Evolutionary conservation across 2,888 invertebrate species (phyloP), one percentile per base, ranked within the genome.

Genomic region (Lasioglossum leucozonium): DNA sequence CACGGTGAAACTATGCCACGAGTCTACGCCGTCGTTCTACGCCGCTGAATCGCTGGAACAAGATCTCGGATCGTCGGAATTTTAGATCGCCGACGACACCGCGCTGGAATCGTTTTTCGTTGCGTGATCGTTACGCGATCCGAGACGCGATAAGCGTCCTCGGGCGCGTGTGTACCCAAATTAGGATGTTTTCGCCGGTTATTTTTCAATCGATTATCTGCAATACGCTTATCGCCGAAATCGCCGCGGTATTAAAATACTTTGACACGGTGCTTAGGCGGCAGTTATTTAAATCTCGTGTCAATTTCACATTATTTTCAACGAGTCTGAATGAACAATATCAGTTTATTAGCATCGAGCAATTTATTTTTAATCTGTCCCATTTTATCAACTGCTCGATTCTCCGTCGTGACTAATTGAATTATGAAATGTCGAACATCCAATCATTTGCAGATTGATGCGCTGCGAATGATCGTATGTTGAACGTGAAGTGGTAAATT

Each of bases 101-200:
- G 44, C 34, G 44, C 47, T 18, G 34, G n/a, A 16, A 47, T 67
- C 34, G 44, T 65, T 3, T 76, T 67, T 44, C 44, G 34, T 76
- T 44, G 62, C 42, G 65, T 76, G 67, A 47, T 76, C 44, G 65
- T 65, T 76, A 65, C 62, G 62, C 62, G 44, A 76, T 76, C 62
- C 75, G n/a, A n/a, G n/a, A 10, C 55, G 67, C 34, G 67, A 47
- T 30, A 62, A 30, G 16, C 44, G 34, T 34, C 16, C 26, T 26
- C 58, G 11, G 58, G 22, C 26, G 13, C 58, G 58, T 5, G 58
- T 5, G 13, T 26, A 58, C 26, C 26, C 1, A 58, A 58, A 58
- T 58, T 58, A 4, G 58, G 26, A 58, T 58, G 26, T 26, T 65
- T 65, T 18, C 51, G 51, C 51, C 51, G 51, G 22, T 51, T 51